A percentile compares a stretch with the other conserved stretches of the same genome.
Evolutionary conservation across 2,113 vertebrate genomes (phyloP).

Genomic region (Romanogobio albipinnatus): DNA sequence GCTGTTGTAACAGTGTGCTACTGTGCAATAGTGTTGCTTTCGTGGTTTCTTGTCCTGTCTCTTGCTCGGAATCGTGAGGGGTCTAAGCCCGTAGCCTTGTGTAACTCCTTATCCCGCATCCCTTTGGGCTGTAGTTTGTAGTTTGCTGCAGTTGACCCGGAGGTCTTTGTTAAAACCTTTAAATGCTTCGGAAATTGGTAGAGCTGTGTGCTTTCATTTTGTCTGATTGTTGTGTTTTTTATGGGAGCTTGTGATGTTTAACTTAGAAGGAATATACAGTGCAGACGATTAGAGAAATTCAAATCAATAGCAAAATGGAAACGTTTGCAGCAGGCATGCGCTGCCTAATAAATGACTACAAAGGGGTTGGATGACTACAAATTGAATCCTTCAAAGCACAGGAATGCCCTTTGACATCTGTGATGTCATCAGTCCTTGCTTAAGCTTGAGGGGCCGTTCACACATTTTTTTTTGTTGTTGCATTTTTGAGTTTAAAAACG

Average conservation of each 20-base stretch:
- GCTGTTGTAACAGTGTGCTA: conserved; percentile 62
- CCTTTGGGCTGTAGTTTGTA: conserved; percentile 35
- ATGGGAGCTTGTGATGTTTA: background rate
- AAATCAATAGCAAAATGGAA: background rate
- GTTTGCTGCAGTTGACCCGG: conserved; percentile 12
- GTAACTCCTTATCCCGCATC: conserved; percentile 20
- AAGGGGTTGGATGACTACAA: background rate
- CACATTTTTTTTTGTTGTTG: too few species aligned
- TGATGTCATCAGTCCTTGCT: conserved; percentile 44
- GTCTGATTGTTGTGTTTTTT: conserved; percentile 9
- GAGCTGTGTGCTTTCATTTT: conserved; percentile 27
- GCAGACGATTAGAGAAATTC: background rate
- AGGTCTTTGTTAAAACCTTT: conserved; percentile 23
- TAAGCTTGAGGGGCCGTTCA: background rate
- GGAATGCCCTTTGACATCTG: conserved; percentile 28
- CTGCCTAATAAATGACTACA: background rate
- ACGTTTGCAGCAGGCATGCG: too few species aligned
- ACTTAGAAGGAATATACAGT: background rate
- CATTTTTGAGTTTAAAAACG: background rate
- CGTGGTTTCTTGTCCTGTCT: conserved; percentile 44
- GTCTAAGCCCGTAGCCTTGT: conserved; percentile 28
- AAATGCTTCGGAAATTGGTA: conserved; percentile 6
- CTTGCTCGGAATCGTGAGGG: conserved; percentile 49
- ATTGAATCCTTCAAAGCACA: background rate
- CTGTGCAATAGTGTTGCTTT: conserved; percentile 67